These are phyloP conservation scores for Otocyon megalotis DNA, from an alignment of 2,113 vertebrate species.

Conservation along the genomic window DNA sequence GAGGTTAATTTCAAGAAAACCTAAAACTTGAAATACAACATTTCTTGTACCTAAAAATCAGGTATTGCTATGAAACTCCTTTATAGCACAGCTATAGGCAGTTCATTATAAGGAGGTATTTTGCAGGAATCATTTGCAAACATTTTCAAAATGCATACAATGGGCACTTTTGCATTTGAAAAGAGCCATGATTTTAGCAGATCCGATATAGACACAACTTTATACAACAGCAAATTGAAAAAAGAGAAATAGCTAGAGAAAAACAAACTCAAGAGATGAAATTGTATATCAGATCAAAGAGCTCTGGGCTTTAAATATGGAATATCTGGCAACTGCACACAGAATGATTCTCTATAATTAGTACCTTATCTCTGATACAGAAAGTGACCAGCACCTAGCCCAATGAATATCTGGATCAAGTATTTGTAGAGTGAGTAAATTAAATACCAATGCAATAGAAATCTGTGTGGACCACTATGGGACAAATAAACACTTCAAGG, in stretches of 20 bases:
- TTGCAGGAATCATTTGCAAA: conserved; percentile 31
- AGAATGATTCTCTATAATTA: background rate
- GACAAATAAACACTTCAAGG: background rate
- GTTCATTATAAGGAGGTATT: background rate
- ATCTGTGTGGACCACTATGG: background rate
- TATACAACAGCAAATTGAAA: background rate
- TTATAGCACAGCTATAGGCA: background rate
- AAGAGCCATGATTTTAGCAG: background rate
- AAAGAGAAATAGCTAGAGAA: conserved; percentile 13
- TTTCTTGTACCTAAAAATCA: background rate
- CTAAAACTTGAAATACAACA: background rate
- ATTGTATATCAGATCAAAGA: background rate
- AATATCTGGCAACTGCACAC: background rate
- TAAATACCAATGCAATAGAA: background rate
- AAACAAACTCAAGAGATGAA: conserved; percentile 15
- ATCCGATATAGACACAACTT: background rate
- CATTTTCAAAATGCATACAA: conserved; percentile 52
- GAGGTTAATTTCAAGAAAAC: conserved; percentile 4
- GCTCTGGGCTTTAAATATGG: conserved; percentile 23
- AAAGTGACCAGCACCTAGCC: background rate
- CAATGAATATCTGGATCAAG: background rate
- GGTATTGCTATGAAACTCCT: background rate
- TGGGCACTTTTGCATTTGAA: conserved; percentile 6
- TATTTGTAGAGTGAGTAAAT: background rate
- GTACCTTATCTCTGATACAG: background rate